These are phyloP conservation scores for Phalacrocorax pelagicus DNA, from an alignment of 2,113 vertebrate species.

Conservation along the genomic window DNA sequence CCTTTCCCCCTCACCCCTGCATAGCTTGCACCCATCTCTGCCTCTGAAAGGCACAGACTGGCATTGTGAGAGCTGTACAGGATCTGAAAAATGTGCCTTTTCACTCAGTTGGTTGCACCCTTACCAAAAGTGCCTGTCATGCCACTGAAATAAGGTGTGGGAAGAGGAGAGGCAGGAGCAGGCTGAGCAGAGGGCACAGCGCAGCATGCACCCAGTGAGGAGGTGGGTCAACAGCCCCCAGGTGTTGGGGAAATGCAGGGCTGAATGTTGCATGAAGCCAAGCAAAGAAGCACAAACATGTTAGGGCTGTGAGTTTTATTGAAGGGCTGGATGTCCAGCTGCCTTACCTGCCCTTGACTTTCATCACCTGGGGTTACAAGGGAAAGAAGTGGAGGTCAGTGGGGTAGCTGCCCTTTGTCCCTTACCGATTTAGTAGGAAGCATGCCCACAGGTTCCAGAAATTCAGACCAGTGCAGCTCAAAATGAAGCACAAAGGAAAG, in stretches of 20 bases:
- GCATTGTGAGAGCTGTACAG: not conserved
- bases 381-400: not conserved
- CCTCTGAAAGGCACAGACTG: not conserved
- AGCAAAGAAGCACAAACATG: not conserved
- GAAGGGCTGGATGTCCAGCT: not conserved
- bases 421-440: not conserved
- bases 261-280: not conserved
- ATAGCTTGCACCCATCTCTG: not conserved
- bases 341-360: not conserved
- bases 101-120: rapidly evolving
- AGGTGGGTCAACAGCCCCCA: not conserved
- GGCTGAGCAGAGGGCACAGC: not conserved
- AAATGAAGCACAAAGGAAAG: not conserved
- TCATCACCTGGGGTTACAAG: not conserved
- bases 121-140: not conserved
- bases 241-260: not conserved
- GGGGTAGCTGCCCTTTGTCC: not conserved
- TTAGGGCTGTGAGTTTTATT: not conserved
- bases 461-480: not conserved
- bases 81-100: not conserved
- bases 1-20: rapidly evolving
- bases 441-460: not conserved
- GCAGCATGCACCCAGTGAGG: rapidly evolving
- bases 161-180: not conserved
- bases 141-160: not conserved